Evolutionary conservation across 1,140 invertebrate genomes (phyloP), one percentile per base, ranked within the genome.

Genomic region (Drosophila pachea): DNA sequence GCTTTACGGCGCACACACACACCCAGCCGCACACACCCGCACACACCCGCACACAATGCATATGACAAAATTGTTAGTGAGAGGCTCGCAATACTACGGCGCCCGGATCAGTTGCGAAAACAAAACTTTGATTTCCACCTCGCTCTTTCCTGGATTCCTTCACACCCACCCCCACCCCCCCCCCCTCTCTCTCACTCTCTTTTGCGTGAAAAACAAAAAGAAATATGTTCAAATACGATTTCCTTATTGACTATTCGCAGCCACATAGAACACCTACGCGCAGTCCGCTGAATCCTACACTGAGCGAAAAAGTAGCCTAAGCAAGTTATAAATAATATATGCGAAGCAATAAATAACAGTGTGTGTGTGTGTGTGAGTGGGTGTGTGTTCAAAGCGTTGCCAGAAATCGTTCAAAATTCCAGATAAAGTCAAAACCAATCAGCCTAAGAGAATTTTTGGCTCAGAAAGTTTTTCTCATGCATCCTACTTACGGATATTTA

Each of bases 61-160:
- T 65, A 31, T 49, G 62, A 65, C 53, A 58, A 65, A 65, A 45
- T 65, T 65, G 53, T 43, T 31, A 50, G 33, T 47, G 12, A 59
- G 47, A 59, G 32, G 42, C 35, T 59, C 14, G 42, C 31, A 45
- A 35, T 49, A n/a, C 33, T 38, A 14, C 58, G 49, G 35, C 33
- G 55, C 47, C 38, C 9, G 47, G 54, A 45, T 56, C 22, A 49
- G 16, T 61, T 47, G 36, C 62, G 36, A 65, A 65, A 65, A 65
- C 53, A 65, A 65, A 65, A 58, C 62, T 65, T 48, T 65, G 62
- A 65, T 65, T 58, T 65, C 58, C 29, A 58, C 43, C 7, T 45
- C 42, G 12, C 43, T 8, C 43, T 14, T 2, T 14, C 12, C 42
- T 6, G 40, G 3, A 7, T 5, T 4, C 8, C 31, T n/a, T n/a